Percentiles rank a stretch among this genome's conserved stretches.
phyloP scores from a whole-genome alignment of 1,140 invertebrate genomes.

The Galendromus occidentalis region DNA sequence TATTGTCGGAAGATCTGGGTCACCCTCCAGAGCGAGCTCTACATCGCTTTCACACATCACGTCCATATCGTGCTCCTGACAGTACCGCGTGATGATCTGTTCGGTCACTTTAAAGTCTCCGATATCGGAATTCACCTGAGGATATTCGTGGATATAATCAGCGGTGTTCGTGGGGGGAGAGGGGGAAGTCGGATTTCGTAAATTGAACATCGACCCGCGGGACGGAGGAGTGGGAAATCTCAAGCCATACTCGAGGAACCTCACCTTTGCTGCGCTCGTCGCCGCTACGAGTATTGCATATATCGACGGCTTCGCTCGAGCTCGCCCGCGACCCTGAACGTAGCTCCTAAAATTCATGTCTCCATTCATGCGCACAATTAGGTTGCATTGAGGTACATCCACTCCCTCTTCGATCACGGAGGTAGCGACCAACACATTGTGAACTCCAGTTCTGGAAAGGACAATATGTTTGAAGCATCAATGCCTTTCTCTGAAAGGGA shows the following conservation, averaged over 20 bases:
- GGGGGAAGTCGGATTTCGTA: too few relatives aligned
- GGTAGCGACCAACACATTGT: slow-evolving; percentile 60
- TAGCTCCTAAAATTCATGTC: slow-evolving; percentile 28
- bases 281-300: slow-evolving; percentile 42
- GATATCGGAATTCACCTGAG: not conserved
- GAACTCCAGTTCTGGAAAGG: slow-evolving; percentile 18
- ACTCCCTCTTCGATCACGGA: slow-evolving; percentile 62
- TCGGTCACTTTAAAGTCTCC: not conserved
- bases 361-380: slow-evolving; percentile 48
- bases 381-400: slow-evolving; percentile 55
- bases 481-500: too few relatives aligned
- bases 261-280: slow-evolving; percentile 27
- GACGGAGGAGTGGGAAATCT: too few relatives aligned
- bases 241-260: slow-evolving; percentile 29
- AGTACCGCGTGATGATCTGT: not conserved
- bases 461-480: too few relatives aligned
- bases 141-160: too few relatives aligned
- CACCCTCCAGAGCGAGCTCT: slow-evolving; percentile 5
- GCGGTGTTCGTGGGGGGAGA: not conserved
- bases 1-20: not conserved
- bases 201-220: too few relatives aligned
- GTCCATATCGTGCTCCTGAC: not conserved
- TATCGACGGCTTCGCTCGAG: slow-evolving; percentile 37
- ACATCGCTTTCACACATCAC: slow-evolving; percentile 1
- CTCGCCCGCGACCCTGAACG: slow-evolving; percentile 24